Evolutionary conservation across 2,113 vertebrate genomes (phyloP).

Genomic region (Dolichallabes microphthalmus): DNA sequence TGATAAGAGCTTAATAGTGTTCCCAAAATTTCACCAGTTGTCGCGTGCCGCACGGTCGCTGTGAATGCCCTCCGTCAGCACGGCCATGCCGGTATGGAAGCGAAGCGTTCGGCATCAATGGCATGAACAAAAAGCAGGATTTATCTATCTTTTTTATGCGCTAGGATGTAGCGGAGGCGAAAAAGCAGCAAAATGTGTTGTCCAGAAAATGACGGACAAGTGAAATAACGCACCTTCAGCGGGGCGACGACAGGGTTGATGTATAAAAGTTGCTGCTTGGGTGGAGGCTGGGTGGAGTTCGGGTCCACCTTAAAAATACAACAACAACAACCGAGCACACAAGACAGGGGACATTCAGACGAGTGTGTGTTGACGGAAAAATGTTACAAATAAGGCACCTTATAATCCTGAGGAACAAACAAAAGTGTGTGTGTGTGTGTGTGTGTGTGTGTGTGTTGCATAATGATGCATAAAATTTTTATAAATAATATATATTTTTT

Average conservation of each 20-base stretch:
- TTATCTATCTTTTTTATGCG: not conserved
- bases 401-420: not conserved
- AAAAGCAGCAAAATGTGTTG: conserved; percentile 39
- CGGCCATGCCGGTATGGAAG: conserved; percentile 37
- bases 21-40: not conserved
- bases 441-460: not conserved
- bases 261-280: conserved; percentile 84
- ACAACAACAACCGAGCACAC: conserved; percentile 72
- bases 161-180: conserved; percentile 57
- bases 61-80: not conserved
- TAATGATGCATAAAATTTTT: not conserved
- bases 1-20: not conserved
- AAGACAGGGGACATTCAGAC: conserved; percentile 66
- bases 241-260: conserved; percentile 81
- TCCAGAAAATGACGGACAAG: conserved; percentile 51
- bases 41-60: not conserved
- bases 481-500: no score
- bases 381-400: not conserved
- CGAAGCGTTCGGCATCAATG: conserved; percentile 40
- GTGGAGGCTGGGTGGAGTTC: conserved; percentile 80
- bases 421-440: not conserved
- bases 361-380: conserved; percentile 46
- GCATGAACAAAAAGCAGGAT: not conserved
- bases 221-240: conserved; percentile 77
- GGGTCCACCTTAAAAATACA: conserved; percentile 76